Evolutionary conservation across 2,797 vertebrate genomes (phyloP), one percentile per base, ranked within the genome.

Genomic region (Pteropus rufus): DNA sequence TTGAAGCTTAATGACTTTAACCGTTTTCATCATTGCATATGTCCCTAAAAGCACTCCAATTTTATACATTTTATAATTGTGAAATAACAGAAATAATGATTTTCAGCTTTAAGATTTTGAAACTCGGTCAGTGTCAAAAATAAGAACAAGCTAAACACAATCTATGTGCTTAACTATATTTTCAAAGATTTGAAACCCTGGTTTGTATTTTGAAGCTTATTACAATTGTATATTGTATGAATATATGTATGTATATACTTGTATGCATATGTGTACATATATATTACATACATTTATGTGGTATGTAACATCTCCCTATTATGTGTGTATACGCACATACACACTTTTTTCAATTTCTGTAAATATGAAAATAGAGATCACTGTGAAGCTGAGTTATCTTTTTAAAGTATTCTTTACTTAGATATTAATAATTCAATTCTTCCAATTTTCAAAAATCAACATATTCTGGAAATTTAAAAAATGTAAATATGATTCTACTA

Each of bases 61-160:
- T 94, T 70, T 41, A 87, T 44, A 62, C 10, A 54, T 36, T 89
- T 70, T 49, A 89, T n/a, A 60, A 79, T 41, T 93, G 21, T 29
- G 58, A 62, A 62, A 62, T 87, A 92, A 79, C 89, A 97, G 77
- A 41, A 58, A 96, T 69, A 95, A 93, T 85, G 90, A 82, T 95
- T 94, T 96, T 83, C 39, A 93, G 67, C 86, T 93, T 96, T 62
- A 91, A 75, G 12, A 56, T 34, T 88, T 58, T 91, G 41, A 81
- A 70, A 10, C 8, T 96, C 18, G 56, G 4, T 36, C 46, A 81
- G 8, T 58, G 65, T 11, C 64, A 67, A 89, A 97, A 81, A 64
- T 36, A 62, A 60, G 24, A 95, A 36, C 14, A 72, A 58, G 39
- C 41, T 44, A 64, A 91, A 60, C 9, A 64, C 12, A 85, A 86